A percentile compares a stretch with the other conserved stretches of the same genome.
Evolutionary conservation across 2,888 invertebrate species (phyloP).

Genomic region (Macrosoma leucophasiata): DNA sequence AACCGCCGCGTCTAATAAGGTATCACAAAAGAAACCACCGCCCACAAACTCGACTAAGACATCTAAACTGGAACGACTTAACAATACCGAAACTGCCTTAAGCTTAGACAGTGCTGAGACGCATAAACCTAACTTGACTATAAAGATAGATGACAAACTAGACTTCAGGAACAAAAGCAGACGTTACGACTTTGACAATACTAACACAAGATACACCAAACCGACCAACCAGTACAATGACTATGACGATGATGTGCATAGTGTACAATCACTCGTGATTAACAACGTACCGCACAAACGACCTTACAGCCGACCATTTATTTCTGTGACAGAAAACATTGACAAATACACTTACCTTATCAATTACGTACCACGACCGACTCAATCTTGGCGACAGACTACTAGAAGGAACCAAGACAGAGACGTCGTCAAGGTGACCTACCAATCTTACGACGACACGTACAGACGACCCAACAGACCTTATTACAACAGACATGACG

Average conservation of each 20-base stretch:
- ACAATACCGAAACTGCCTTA: slow-evolving; percentile 34
- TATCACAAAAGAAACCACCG: slow-evolving; percentile 33
- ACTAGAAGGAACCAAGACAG: slow-evolving; percentile 51
- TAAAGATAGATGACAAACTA: slow-evolving; percentile 75
- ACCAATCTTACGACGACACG: slow-evolving; percentile 65
- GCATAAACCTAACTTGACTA: slow-evolving; percentile 33
- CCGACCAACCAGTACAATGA: slow-evolving; percentile 44
- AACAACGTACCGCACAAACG: slow-evolving; percentile 56
- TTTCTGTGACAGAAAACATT: slow-evolving; percentile 65
- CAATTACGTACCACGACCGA: slow-evolving; percentile 70
- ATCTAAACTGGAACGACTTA: slow-evolving; percentile 32
- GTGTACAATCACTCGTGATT: slow-evolving; percentile 59
- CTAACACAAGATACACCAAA: slow-evolving; percentile 39
- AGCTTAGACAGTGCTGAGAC: slow-evolving; percentile 23
- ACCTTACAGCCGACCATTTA: slow-evolving; percentile 58
- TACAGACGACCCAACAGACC: slow-evolving; percentile 59
- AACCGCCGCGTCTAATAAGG: slow-evolving; percentile 6
- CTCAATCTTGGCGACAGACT: slow-evolving; percentile 61
- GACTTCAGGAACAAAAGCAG: slow-evolving; percentile 71
- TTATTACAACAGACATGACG: slow-evolving; percentile 47
- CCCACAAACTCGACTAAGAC: slow-evolving; percentile 30
- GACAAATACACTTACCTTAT: slow-evolving; percentile 70
- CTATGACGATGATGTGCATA: slow-evolving; percentile 50
- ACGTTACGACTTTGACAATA: slow-evolving; percentile 48
- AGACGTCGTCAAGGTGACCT: slow-evolving; percentile 67